These are phyloP conservation scores for Hirtodrosophila alboralis DNA, from an alignment of 2,888 invertebrate species.

Conservation along the genomic window DNA sequence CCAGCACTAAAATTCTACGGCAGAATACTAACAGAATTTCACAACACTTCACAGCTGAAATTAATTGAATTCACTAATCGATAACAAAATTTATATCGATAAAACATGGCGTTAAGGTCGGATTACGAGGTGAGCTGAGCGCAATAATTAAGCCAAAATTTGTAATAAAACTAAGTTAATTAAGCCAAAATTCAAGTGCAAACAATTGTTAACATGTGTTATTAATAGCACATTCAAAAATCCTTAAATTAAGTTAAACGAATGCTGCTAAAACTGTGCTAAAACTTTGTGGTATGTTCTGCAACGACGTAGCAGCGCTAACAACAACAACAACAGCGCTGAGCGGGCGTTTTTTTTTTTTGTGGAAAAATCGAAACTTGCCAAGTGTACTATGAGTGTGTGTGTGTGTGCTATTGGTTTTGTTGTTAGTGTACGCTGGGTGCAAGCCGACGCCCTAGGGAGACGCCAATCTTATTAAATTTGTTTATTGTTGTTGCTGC, in stretches of 20 bases:
- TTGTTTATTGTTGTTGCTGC: conserved; percentile 44
- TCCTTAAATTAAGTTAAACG: conserved; percentile 1
- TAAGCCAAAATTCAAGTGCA: conserved; percentile 56
- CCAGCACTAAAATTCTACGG: no score
- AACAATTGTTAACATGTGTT: conserved; percentile 60
- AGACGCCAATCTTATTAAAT: conserved; percentile 57
- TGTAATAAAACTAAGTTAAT: conserved; percentile 60
- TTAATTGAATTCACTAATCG: conserved; percentile 34
- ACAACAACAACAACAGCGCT: conserved; percentile 46
- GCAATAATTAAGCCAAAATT: conserved; percentile 54
- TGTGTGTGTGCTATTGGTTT: conserved; percentile 57
- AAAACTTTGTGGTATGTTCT: conserved; percentile 43
- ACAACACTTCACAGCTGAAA: conserved; percentile 24
- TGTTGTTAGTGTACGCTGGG: conserved; percentile 50
- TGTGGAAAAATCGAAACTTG: conserved; percentile 68
- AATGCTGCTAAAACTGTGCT: conserved; percentile 13
- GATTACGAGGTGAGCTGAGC: conserved; percentile 84
- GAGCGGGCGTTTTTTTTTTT: conserved; percentile 70
- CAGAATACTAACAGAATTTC: background rate
- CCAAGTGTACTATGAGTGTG: conserved; percentile 25
- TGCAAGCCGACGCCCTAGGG: conserved; percentile 75
- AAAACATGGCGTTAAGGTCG: conserved; percentile 84
- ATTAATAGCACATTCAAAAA: conserved; percentile 14
- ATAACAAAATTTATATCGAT: conserved; percentile 56
- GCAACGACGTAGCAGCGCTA: conserved; percentile 34